These are phyloP conservation scores for Sinocyclocheilus anshuiensis DNA, from an alignment of 2,113 vertebrate genomes.

Conservation along the genomic window DNA sequence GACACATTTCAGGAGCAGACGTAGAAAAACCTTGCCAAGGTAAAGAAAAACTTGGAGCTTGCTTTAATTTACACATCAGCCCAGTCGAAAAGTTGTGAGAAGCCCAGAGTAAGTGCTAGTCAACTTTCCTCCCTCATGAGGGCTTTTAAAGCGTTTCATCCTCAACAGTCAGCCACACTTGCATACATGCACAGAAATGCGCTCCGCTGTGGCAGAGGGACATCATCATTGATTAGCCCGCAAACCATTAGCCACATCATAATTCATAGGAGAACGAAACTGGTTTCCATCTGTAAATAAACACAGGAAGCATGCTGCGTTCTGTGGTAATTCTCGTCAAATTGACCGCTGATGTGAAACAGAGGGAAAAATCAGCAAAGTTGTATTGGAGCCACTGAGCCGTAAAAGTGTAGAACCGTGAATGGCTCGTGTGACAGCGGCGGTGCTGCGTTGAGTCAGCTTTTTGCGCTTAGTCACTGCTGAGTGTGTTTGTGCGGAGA, in stretches of 20 bases:
- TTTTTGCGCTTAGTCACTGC: not conserved
- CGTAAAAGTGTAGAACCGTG: not conserved
- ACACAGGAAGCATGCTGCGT: not conserved
- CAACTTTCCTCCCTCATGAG: not conserved
- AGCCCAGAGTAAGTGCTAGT: not conserved
- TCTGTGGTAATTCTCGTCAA: not conserved
- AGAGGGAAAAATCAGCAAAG: not conserved
- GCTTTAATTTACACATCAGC: not conserved
- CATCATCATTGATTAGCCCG: slow-evolving; percentile 5
- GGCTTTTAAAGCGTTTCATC: not conserved
- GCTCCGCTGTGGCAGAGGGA: not conserved
- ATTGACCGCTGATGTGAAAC: slow-evolving; percentile 3
- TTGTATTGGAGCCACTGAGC: not conserved
- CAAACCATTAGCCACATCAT: slow-evolving; percentile 20
- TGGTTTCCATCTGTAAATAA: not conserved
- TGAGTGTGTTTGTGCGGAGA: not conserved
- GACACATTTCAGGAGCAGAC: not conserved
- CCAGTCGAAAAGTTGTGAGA: not conserved
- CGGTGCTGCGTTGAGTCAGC: not conserved
- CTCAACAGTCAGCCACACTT: not conserved
- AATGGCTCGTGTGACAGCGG: not conserved
- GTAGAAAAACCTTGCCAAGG: not conserved
- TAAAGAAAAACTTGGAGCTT: not conserved
- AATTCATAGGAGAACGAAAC: not conserved
- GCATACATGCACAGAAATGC: not conserved